A percentile compares a stretch with the other conserved stretches of the same genome.
These are phyloP conservation scores for Eumacrocentrus americanus DNA, from an alignment of 2,888 invertebrate species.

Conservation along the genomic window DNA sequence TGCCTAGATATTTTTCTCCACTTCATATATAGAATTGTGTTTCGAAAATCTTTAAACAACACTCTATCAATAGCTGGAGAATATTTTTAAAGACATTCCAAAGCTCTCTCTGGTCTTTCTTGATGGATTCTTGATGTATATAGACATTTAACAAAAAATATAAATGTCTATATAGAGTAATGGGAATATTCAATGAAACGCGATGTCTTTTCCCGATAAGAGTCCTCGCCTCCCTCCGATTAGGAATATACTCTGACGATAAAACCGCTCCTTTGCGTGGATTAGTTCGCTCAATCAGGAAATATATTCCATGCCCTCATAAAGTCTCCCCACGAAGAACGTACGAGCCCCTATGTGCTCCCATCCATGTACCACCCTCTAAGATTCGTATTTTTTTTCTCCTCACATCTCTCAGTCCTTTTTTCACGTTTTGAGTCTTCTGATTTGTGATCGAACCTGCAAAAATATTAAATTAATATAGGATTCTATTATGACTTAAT, in stretches of 20 bases:
- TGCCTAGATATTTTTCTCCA: conserved; percentile 5
- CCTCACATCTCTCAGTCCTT: no score
- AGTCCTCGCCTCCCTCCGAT: conserved; percentile 18
- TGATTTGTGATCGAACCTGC: no score
- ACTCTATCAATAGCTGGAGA: no score
- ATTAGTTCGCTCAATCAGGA: conserved; percentile 60
- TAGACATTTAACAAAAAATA: conserved; percentile 4
- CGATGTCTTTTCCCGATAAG: conserved; percentile 21
- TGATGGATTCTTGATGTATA: no score
- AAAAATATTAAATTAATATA: no score
- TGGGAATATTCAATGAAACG: conserved; percentile 25
- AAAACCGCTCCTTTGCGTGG: conserved; percentile 58
- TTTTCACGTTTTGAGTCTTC: no score
- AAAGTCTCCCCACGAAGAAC: conserved; percentile 44
- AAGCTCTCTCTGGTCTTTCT: no score
- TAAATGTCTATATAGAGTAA: neutral
- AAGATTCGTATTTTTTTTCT: neutral
- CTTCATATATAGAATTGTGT: neutral
- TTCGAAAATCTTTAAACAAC: neutral
- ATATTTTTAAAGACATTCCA: no score
- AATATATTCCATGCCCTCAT: conserved; percentile 57
- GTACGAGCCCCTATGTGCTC: conserved; percentile 48
- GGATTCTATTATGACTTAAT: no score
- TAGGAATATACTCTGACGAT: conserved; percentile 43
- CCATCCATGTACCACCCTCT: conserved; percentile 35